These are phyloP conservation scores for Catajapyx aquilonaris DNA, from an alignment of 1,140 invertebrate genomes.

Conservation along the genomic window DNA sequence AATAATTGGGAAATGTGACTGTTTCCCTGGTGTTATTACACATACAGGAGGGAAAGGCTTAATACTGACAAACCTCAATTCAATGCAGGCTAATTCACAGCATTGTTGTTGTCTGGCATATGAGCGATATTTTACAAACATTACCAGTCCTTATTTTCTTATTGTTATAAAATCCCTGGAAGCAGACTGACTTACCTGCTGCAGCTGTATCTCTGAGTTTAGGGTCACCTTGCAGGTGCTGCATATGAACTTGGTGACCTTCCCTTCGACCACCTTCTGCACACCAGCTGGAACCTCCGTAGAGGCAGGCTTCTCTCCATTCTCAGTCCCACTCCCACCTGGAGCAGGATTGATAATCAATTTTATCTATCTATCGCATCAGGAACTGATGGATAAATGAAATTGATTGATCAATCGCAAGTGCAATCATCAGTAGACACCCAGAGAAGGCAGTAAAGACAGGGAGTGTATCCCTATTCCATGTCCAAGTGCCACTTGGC, in stretches of 20 bases:
- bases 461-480: background rate
- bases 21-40: too few species aligned
- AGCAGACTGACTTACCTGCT: slow-evolving; percentile 14
- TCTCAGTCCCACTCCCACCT: background rate
- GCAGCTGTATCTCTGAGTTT: slow-evolving; percentile 13
- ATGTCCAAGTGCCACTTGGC: background rate
- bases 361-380: slow-evolving; percentile 9
- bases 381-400: slow-evolving; percentile 10
- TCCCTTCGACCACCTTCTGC: slow-evolving; percentile 6
- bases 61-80: too few species aligned
- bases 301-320: too few species aligned
- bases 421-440: background rate
- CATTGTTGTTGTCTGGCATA: too few species aligned
- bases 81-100: too few species aligned
- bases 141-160: too few species aligned
- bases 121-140: too few species aligned
- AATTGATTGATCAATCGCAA: slow-evolving; percentile 5
- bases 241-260: slow-evolving; percentile 9
- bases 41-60: too few species aligned
- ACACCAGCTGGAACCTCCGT: slow-evolving; percentile 8
- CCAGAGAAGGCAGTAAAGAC: background rate
- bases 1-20: too few species aligned
- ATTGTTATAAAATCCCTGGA: too few species aligned
- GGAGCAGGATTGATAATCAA: slow-evolving; percentile 9
- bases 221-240: slow-evolving; percentile 9